These are phyloP conservation scores for Mus spretus DNA, from an alignment of 2,797 vertebrate species.

Conservation along the genomic window DNA sequence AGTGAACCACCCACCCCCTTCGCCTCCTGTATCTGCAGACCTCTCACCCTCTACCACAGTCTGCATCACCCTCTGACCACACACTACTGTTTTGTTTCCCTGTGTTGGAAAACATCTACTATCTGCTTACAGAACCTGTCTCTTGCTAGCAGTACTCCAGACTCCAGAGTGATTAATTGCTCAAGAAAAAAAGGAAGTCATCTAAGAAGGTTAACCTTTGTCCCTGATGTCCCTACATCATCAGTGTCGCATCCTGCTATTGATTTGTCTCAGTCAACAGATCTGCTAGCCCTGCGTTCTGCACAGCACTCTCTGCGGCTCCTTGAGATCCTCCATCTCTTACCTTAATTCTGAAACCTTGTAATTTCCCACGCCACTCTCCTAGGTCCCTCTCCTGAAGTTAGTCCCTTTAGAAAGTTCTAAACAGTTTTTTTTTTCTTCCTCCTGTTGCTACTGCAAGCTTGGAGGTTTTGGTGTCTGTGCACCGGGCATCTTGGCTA, in stretches of 20 bases:
- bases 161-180: slow-evolving; percentile 11
- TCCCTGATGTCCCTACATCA: background rate
- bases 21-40: background rate
- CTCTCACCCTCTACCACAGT: background rate
- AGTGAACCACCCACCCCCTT: background rate
- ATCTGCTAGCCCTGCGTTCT: background rate
- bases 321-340: background rate
- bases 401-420: background rate
- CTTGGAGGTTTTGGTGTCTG: background rate
- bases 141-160: background rate
- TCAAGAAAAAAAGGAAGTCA: slow-evolving; percentile 18
- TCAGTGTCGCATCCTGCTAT: background rate
- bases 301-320: background rate
- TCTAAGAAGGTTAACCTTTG: background rate
- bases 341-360: background rate
- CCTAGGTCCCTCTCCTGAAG: background rate
- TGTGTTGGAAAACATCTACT: background rate
- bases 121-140: background rate
- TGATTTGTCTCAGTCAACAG: background rate
- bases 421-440: background rate
- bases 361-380: background rate
- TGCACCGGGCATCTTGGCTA: background rate
- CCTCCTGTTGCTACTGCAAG: background rate
- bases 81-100: background rate
- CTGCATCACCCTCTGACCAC: background rate